These are phyloP conservation scores for Colletes collaris DNA, from an alignment of 2,888 invertebrate species.

Conservation along the genomic window DNA sequence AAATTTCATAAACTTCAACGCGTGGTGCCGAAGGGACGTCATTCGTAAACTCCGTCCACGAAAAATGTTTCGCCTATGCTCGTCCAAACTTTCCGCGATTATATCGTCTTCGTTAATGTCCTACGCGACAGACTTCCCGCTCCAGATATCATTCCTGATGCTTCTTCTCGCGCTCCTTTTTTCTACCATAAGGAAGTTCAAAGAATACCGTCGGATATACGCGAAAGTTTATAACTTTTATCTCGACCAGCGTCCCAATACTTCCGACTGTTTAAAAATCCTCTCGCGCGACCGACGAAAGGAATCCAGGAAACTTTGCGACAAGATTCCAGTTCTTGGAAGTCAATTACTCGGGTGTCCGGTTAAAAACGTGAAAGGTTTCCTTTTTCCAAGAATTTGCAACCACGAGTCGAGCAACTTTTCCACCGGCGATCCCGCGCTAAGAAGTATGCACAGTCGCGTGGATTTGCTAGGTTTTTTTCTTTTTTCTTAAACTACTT, in stretches of 20 bases:
- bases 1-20: too few relatives aligned
- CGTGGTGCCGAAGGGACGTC: too few relatives aligned
- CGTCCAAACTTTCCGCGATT: slow-evolving; percentile 14
- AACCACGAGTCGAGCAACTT: slow-evolving; percentile 45
- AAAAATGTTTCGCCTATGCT: background rate
- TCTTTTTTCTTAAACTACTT: slow-evolving; percentile 24
- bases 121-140: background rate
- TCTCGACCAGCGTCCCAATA: slow-evolving; percentile 48
- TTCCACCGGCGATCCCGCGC: background rate
- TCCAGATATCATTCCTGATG: background rate
- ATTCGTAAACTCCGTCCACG: background rate
- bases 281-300: slow-evolving; percentile 24
- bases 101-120: slow-evolving; percentile 18
- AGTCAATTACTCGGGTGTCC: slow-evolving; percentile 61
- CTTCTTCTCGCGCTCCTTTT: background rate
- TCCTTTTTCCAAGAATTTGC: background rate
- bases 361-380: slow-evolving; percentile 42
- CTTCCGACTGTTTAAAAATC: slow-evolving; percentile 58
- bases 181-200: slow-evolving; percentile 28
- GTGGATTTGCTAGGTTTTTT: slow-evolving; percentile 28
- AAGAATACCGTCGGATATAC: slow-evolving; percentile 28
- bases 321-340: slow-evolving; percentile 58
- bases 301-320: slow-evolving; percentile 46
- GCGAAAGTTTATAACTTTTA: slow-evolving; percentile 48
- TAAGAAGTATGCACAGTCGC: slow-evolving; percentile 31